These are phyloP conservation scores for Dorcus hopei DNA, from an alignment of 2,888 invertebrate species.

Conservation along the genomic window DNA sequence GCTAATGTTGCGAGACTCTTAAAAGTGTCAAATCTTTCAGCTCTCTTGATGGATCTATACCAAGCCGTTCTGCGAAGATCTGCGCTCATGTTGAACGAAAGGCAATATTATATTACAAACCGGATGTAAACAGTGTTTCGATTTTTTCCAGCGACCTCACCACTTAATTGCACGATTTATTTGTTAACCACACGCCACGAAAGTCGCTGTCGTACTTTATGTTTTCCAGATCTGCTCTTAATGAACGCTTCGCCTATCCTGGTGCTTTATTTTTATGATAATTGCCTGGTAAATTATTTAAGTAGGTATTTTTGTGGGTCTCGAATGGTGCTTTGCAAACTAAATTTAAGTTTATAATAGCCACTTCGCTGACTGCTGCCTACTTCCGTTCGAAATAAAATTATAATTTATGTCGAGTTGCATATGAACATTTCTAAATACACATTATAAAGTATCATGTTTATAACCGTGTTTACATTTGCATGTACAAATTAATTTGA, in stretches of 20 bases:
- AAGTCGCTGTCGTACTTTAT: slow-evolving; percentile 32
- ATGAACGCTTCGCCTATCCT: slow-evolving; percentile 34
- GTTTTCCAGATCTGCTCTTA: slow-evolving; percentile 44
- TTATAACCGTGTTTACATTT: no score
- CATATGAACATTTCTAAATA: no score
- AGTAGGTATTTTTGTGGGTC: slow-evolving; percentile 6
- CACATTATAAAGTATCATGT: no score
- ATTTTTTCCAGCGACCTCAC: slow-evolving; percentile 22
- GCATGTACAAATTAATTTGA: no score
- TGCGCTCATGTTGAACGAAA: background rate
- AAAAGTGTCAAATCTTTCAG: slow-evolving; percentile 1
- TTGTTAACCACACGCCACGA: slow-evolving; percentile 27
- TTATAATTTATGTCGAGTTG: background rate
- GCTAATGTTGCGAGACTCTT: background rate
- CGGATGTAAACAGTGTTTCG: slow-evolving; percentile 23
- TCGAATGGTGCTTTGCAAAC: slow-evolving; percentile 5
- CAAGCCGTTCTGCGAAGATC: background rate
- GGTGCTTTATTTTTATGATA: slow-evolving; percentile 33
- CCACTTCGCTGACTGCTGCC: background rate
- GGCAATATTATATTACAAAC: slow-evolving; percentile 8
- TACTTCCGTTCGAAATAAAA: background rate
- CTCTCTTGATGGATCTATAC: background rate
- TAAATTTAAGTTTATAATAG: slow-evolving; percentile 13
- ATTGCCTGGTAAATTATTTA: slow-evolving; percentile 33
- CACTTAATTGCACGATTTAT: slow-evolving; percentile 27